phyloP scores from a whole-genome alignment of 1,140 invertebrate species.

The Physella acuta region DNA sequence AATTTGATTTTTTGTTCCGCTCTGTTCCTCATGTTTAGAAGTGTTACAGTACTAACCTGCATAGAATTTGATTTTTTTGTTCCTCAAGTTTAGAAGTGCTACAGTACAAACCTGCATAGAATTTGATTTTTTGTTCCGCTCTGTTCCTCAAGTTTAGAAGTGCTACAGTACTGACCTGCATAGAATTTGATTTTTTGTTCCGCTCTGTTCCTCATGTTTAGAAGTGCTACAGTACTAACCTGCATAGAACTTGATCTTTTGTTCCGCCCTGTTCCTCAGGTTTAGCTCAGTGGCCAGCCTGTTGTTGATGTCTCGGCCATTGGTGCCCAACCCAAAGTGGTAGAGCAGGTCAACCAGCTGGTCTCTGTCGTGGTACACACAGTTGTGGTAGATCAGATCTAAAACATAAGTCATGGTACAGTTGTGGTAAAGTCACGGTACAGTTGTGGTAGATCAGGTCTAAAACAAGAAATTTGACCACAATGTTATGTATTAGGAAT shows the following conservation, averaged over 20 bases:
- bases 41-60: no score
- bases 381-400: slow-evolving; percentile 7
- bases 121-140: no score
- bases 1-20: no score
- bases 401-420: neutral
- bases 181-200: no score
- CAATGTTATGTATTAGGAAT: neutral
- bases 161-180: no score
- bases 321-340: neutral
- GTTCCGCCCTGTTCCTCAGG: neutral
- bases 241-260: no score
- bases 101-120: neutral
- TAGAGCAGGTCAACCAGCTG: slow-evolving; percentile 8
- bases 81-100: no score
- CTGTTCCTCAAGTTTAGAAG: no score
- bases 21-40: no score
- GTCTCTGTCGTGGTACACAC: neutral
- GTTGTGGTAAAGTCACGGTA: neutral
- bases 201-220: no score
- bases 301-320: neutral
- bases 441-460: neutral
- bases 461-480: neutral
- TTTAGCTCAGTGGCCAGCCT: slow-evolving; percentile 1
- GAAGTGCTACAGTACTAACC: no score
- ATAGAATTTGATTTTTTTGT: no score